Conservation (phyloP, 30 jellyfish, hydroid and myxozoan species). For the Hydractinia symbiolongicarpus region DNA sequence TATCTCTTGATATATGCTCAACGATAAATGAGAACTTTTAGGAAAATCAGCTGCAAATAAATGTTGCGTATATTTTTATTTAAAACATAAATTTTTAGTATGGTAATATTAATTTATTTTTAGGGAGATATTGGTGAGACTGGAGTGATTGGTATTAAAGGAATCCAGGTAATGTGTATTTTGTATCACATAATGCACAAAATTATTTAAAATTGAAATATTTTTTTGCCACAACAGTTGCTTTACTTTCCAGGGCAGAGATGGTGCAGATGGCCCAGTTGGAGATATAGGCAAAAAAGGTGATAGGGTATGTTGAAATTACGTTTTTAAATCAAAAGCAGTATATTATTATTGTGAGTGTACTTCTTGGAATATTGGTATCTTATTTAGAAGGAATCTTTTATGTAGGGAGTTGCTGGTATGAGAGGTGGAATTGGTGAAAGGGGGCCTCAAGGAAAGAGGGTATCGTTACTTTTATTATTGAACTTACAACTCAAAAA, state of each 20-base stretch:
- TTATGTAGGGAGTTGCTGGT: conserved; percentile 7
- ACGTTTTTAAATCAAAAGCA: too few species aligned
- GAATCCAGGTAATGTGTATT: conserved; percentile 1
- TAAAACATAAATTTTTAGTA: too few species aligned
- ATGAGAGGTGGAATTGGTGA: conserved; percentile 21
- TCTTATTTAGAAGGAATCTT: neutral
- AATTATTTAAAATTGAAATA: neutral
- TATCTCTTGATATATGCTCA: too few species aligned
- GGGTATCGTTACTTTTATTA: neutral
- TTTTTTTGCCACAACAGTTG: neutral
- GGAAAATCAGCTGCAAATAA: too few species aligned
- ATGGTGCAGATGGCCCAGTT: conserved; percentile 6
- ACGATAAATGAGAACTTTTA: too few species aligned
- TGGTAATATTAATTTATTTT: too few species aligned
- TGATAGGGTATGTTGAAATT: neutral
- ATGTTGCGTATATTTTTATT: too few species aligned
- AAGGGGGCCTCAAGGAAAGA: conserved; percentile 11
- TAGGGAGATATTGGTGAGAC: conserved; percentile 13
- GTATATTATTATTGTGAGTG: neutral
- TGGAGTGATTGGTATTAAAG: conserved; percentile 14
- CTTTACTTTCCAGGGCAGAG: neutral
- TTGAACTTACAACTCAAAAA: too few species aligned
- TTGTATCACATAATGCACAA: neutral
- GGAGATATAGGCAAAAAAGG: conserved; percentile 17
- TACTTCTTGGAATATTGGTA: neutral